Base-by-base conservation (phyloP, 2,888 invertebrate genomes). In the Epistrophella euchroma region DNA sequence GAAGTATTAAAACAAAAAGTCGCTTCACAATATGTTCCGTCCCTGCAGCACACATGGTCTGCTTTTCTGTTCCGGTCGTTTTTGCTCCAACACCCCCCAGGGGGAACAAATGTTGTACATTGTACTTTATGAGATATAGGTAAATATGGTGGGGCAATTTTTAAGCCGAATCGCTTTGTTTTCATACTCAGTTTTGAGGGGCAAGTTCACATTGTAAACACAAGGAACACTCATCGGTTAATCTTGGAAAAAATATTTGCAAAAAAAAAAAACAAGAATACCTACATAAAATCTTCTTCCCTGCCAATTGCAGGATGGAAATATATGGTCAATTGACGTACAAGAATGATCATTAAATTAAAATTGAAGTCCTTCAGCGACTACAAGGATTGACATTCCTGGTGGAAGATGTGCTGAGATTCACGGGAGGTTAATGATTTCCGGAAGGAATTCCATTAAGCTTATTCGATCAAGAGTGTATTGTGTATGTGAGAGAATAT, bases 401-500 rank as follows among this genome's bases (percentile, higher is more conserved):
- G 19, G 13, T 52, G 13, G n/a, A 58, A 25, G 70, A 74, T 58
- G 60, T 47, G 75, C 66, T 17, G 68, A 80, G 64, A 60, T 76
- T 60, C 25, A 52, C 28, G 72, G 13, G 75, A 72, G 72, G 71
- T 80, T 76, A 85, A 85, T 85, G 84, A 55, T 85, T 85, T 85
- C 84, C 84, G 84, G 84, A 85, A 85, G 72, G 52, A 85, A 85
- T 85, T 85, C 84, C 80, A 62, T 66, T 56, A 15, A 58, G 56
- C 43, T 50, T 56, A 50, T 52, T 71, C 66, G 66, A 55, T 72
- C 32, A 60, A 60, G 56, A 43, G 58, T 62, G 25, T n/a, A n/a
- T n/a, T n/a, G n/a, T 6, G 40, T 40, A 25, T 6, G 11, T 13
- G 60, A n/a, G 40, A 22, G 37, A 76, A 58, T n/a, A 52, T 25